phyloP scores from a whole-genome alignment of 2,113 vertebrate species.

The Mohoua ochrocephala region DNA sequence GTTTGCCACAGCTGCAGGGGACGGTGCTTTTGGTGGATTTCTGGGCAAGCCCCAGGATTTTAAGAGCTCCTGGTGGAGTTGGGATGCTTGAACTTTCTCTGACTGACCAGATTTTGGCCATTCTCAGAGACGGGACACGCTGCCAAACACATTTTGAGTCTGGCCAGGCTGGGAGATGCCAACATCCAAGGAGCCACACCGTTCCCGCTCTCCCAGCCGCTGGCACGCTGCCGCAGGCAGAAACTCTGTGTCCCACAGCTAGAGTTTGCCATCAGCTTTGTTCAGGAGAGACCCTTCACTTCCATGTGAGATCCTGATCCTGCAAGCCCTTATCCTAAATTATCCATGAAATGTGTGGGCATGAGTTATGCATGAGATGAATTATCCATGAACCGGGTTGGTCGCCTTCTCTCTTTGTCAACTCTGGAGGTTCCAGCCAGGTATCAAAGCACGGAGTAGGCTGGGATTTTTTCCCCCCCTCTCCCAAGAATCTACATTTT shows the following conservation, averaged over 20 bases:
- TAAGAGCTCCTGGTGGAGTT: background rate
- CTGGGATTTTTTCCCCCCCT: background rate
- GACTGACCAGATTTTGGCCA: background rate
- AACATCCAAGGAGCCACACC: background rate
- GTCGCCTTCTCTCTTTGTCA: conserved; percentile 20
- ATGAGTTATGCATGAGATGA: conserved; percentile 63
- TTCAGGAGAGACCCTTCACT: background rate
- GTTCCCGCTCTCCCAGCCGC: background rate
- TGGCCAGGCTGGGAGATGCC: background rate
- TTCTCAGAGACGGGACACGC: background rate
- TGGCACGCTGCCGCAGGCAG: background rate
- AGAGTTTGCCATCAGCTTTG: conserved; percentile 1
- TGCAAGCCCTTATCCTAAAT: conserved; percentile 48
- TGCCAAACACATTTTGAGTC: background rate
- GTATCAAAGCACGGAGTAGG: background rate
- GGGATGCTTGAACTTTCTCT: background rate
- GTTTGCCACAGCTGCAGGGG: background rate
- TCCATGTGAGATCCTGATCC: conserved; percentile 40
- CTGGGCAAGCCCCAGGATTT: background rate
- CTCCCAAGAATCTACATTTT: background rate
- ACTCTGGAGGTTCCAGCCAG: conserved; percentile 14
- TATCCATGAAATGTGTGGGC: conserved; percentile 53
- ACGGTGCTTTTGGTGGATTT: background rate
- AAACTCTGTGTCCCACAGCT: background rate
- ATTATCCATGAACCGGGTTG: conserved; percentile 45